Percentiles rank a stretch among this genome's conserved stretches.
Conservation (phyloP, 2,797 vertebrate species). For the Stomatorhinus walkeri region DNA sequence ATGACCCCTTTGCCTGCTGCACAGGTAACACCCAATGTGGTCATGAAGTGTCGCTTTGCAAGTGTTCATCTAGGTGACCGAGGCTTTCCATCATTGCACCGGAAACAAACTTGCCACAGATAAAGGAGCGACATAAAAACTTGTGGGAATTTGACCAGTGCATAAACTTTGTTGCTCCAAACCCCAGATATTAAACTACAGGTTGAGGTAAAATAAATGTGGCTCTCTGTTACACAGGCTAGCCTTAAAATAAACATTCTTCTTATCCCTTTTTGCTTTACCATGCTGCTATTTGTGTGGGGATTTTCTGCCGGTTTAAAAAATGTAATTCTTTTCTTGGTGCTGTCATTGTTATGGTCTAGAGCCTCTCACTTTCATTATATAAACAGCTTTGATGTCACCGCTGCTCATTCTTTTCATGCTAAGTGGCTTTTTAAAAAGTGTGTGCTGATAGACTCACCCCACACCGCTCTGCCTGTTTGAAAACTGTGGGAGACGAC, state of each 20-base stretch:
- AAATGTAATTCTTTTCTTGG: constrained; percentile 53
- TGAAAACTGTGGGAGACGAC: constrained; percentile 24
- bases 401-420: constrained; percentile 46
- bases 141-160: constrained; percentile 49
- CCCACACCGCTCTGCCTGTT: constrained; percentile 4
- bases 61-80: constrained; percentile 41
- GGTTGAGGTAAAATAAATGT: constrained; percentile 39
- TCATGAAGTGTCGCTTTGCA: constrained; percentile 54
- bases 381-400: constrained; percentile 64
- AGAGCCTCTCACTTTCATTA: constrained; percentile 57
- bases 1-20: constrained; percentile 48
- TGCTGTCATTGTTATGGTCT: constrained; percentile 53
- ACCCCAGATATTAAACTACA: constrained; percentile 19
- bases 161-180: constrained; percentile 25
- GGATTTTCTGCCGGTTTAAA: constrained; percentile 39
- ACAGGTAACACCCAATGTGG: constrained; percentile 58
- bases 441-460: constrained; percentile 17
- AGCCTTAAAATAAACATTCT: constrained; percentile 61
- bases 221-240: constrained; percentile 51
- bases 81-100: constrained; percentile 17
- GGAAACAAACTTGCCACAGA: constrained; percentile 51
- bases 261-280: constrained; percentile 31
- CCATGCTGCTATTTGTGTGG: constrained; percentile 11
- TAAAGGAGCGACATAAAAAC: constrained; percentile 49
- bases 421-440: constrained; percentile 61